Base-by-base conservation (phyloP, 2,797 vertebrate species). In the Percopsis omiscomaycus region DNA sequence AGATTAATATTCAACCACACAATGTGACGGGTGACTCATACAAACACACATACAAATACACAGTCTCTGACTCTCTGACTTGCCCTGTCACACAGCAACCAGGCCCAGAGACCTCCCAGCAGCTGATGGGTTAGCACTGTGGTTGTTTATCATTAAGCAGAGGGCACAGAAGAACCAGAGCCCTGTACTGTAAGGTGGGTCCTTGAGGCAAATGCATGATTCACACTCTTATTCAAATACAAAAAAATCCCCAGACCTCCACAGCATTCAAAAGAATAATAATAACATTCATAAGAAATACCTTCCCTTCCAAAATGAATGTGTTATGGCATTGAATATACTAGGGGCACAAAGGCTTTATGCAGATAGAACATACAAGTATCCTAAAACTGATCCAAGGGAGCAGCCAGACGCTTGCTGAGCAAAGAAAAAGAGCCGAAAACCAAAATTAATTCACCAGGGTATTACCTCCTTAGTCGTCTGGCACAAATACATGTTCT, bases 361-460 rank as follows among this genome's bases (percentile, higher is more conserved):
- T 51, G 66, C 4, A 3, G 15, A 44, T 55, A 74, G 59, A 71
- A 47, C 64, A 62, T 57, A 29, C 6, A 1, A 6, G 15, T 69
- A 52, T 63, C 55, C 67, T 59, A 60, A 71, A 68, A 64, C 44
- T 37, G 47, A 61, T 53, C 30, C 11, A 66, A 77, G 46, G 27
- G 49, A 56, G 58, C 72, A 82, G 78, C 76, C 83, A 89, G 85
- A 88, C 86, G 84, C 59, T 63, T 53, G 47, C 42, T 58, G 61
- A 59, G 46, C 58, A 68, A 58, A 47, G 59, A 66, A 49, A 82
- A 81, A 80, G 42, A 13, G 69, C 48, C 65, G 57, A 74, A 78
- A 82, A 69, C 66, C 69, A 60, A 85, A 85, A 83, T 64, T 64
- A 86, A 78, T 80, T 83, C 55, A 70, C 80, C 87, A 86, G 74